Evolutionary conservation across 2,113 vertebrate genomes (phyloP).

Genomic region (Chionis minor): DNA sequence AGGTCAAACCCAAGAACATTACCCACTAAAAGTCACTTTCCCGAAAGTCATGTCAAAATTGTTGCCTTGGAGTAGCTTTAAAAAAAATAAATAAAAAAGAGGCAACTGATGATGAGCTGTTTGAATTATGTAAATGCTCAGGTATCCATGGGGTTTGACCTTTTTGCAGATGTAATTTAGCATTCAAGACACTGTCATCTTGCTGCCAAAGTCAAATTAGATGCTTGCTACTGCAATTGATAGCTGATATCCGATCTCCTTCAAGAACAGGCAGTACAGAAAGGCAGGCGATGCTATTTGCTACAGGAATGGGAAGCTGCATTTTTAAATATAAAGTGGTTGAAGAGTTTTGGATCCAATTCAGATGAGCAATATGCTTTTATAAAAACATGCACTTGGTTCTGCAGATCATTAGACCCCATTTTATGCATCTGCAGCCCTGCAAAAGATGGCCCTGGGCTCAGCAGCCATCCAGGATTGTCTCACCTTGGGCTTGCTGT

Average conservation of each 20-base stretch:
- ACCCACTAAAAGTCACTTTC: slow-evolving; percentile 59
- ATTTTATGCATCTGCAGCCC: not conserved
- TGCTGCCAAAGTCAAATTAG: slow-evolving; percentile 68
- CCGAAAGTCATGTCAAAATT: slow-evolving; percentile 46
- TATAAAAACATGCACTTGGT: not conserved
- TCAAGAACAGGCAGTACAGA: slow-evolving; percentile 19
- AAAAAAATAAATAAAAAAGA: not conserved
- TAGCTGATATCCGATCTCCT: slow-evolving; percentile 58
- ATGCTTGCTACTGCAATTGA: slow-evolving; percentile 62
- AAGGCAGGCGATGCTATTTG: not conserved
- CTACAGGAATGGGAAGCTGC: not conserved
- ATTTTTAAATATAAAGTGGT: not conserved
- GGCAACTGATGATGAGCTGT: slow-evolving; percentile 58
- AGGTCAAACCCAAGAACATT: slow-evolving; percentile 54
- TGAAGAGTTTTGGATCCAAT: not conserved
- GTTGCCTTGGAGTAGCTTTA: slow-evolving; percentile 31
- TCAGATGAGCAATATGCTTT: not conserved
- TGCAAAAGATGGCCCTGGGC: not conserved
- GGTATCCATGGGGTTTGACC: slow-evolving; percentile 64
- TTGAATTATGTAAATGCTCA: slow-evolving; percentile 70
- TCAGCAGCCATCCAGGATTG: not conserved
- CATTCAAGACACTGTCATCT: slow-evolving; percentile 69
- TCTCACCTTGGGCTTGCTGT: not conserved
- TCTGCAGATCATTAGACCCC: not conserved
- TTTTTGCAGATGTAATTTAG: slow-evolving; percentile 70